Base-by-base conservation (phyloP, 2,797 vertebrate species). In the Falco biarmicus region DNA sequence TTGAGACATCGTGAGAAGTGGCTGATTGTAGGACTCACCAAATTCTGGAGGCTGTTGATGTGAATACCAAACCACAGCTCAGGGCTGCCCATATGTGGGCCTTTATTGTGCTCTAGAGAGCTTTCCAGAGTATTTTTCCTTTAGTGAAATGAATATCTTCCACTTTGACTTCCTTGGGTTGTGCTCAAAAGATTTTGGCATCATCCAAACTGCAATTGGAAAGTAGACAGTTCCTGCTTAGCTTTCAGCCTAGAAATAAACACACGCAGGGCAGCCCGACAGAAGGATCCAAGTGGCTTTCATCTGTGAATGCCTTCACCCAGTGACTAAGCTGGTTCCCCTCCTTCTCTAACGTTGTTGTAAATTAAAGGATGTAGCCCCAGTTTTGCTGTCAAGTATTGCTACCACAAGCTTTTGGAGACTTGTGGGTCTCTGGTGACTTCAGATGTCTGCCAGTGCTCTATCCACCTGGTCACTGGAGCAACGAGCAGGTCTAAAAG, bases 241-340 rank as follows among this genome's bases (percentile, higher is more conserved):
- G 26, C 37, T 18, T 70, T 93, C 59, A 91, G 63, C 43, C 76
- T 86, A 81, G 85, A 88, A 94, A 90, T 68, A 84, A 93, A 93
- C 64, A 32, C 25, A 34, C 0, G 0, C 29, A 34, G 26, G 39
- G 37, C 91, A 71, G 65, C 47, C 50, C 61, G 45, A 79, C 2
- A 0, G 63, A 56, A 51, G 15, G 48, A 29, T 74, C 92, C 64
- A 34, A 77, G 20, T 43, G 32, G 32, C 13, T 85, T 92, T 85
- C 48, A n/a, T 91, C 84, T 79, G 50, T 61, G 75, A 69, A 45
- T 75, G 34, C 12, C 11, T 69, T 85, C 32, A 60, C 26, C 18
- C 53, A n/a, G 31, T 26, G 28, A 31, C 74, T 70, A 10, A 3
- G 21, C 37, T 83, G n/a, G 75, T 91, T 87, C 60, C 12, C 24